Evolutionary conservation across 2,888 invertebrate species (phyloP).

Genomic region (Mythimna vitellina): DNA sequence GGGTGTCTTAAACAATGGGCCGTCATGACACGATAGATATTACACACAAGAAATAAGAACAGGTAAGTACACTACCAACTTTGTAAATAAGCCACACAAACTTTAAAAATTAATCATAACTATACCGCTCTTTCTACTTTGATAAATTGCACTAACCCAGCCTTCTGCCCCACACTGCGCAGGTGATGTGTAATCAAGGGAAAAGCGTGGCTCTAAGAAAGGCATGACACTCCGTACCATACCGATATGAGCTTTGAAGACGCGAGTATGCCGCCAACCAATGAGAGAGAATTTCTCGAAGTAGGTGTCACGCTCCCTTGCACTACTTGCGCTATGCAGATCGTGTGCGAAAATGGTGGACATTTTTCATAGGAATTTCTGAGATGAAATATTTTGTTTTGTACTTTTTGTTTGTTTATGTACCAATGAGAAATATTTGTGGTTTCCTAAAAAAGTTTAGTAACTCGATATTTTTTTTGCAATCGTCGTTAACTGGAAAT

Average conservation of each 20-base stretch:
- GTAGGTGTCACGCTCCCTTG: not conserved
- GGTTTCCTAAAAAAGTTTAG: too few relatives aligned
- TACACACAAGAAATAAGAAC: too few relatives aligned
- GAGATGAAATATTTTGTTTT: not conserved
- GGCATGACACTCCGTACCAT: conserved; percentile 21
- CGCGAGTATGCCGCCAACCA: conserved; percentile 17
- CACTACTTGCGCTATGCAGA: not conserved
- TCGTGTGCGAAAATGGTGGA: not conserved
- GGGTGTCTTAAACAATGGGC: too few relatives aligned
- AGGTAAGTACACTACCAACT: too few relatives aligned
- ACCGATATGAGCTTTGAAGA: conserved; percentile 41
- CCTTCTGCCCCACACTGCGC: conserved; percentile 35
- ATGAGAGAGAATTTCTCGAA: conserved; percentile 7
- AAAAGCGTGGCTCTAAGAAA: conserved; percentile 36
- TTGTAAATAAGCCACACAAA: not conserved
- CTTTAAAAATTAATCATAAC: not conserved
- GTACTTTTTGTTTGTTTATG: not conserved
- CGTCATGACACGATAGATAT: too few relatives aligned
- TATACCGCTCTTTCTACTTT: not conserved
- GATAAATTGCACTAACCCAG: not conserved
- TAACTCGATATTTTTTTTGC: too few relatives aligned
- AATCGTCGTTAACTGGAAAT: too few relatives aligned
- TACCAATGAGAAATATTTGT: too few relatives aligned
- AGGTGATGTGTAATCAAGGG: conserved; percentile 50
- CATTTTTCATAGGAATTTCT: not conserved